Base-by-base conservation (phyloP, 1,140 invertebrate genomes). In the Rhizoglyphus robini region DNA sequence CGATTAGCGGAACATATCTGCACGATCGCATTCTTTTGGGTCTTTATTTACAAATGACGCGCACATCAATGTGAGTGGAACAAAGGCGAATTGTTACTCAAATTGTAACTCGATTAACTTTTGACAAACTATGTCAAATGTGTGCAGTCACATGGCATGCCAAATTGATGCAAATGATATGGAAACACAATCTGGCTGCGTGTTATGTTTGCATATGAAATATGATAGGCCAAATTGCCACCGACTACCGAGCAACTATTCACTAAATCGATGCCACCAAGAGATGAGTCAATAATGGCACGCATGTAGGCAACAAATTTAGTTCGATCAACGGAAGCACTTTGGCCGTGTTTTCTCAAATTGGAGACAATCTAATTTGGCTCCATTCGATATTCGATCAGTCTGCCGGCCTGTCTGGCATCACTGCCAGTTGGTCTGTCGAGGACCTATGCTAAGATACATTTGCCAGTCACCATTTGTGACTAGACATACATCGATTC, bases 131-230 rank as follows among this genome's bases (percentile, higher is more conserved):
- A 46, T 46, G 41, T 15, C 41, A 46, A 46, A 46, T 46, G 41
- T 54, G 31, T 32, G 8, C 51, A 54, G 51, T 54, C 51, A 54
- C 51, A 41, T 54, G 51, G 51, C 51, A 54, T 15, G 51, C 51
- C 15, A 54, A 54, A 41, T 41, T 54, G 51, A 32, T 27, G 51
- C 51, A 54, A 54, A 20, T 54, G 51, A 54, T 20, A 54, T 20
- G 51, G 51, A 32, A 54, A 32, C 15, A 27, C 51, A 27, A 25
- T 54, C 23, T 46, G 8, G 15, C 51, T 32, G 51, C 41, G 23
- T 54, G 20, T 20, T 5, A 32, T 54, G 51, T 54, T 54, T 54
- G 23, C 51, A 54, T 54, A 54, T 54, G 51, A 54, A 54, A 54
- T 54, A 54, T 54, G 51, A 54, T 54, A 5, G 8, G 8, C 20